Percentiles rank a stretch among this genome's conserved stretches.
Conservation (phyloP, 37 sponge, comb jelly and placozoan species). For the Diacarnus erythraeanus region DNA sequence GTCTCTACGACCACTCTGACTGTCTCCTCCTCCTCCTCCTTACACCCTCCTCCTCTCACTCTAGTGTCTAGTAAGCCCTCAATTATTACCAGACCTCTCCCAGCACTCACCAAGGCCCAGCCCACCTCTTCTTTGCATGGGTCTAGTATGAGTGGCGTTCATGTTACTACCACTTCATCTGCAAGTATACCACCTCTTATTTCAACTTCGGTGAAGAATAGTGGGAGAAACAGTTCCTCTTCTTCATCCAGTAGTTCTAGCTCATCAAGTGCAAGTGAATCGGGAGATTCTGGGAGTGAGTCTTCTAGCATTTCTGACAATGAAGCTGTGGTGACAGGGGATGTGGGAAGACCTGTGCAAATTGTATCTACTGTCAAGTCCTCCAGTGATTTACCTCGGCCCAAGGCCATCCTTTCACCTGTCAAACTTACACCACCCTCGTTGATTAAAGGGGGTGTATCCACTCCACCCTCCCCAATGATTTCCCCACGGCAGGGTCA, state of each 20-base stretch:
- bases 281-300: constrained; percentile 33
- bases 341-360: constrained; percentile 27
- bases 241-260: constrained; percentile 27
- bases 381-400: constrained; percentile 11
- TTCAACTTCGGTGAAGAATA: background rate
- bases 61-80: background rate
- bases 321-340: background rate
- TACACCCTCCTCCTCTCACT: background rate
- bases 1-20: background rate
- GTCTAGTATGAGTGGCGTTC: background rate
- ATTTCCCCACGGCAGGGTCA: constrained; percentile 2
- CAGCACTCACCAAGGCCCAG: background rate
- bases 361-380: constrained; percentile 14
- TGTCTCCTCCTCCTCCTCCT: background rate
- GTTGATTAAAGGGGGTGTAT: background rate
- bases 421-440: constrained; percentile 15
- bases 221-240: background rate
- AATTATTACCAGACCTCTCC: background rate
- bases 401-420: constrained; percentile 46
- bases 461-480: constrained; percentile 9
- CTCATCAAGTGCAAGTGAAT: constrained; percentile 38
- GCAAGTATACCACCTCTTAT: constrained; percentile 9
- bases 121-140: background rate
- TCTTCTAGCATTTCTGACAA: constrained; percentile 30
- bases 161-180: background rate